Base-by-base conservation (phyloP, 2,888 invertebrate species). In the Taphrorychus bicolor region DNA sequence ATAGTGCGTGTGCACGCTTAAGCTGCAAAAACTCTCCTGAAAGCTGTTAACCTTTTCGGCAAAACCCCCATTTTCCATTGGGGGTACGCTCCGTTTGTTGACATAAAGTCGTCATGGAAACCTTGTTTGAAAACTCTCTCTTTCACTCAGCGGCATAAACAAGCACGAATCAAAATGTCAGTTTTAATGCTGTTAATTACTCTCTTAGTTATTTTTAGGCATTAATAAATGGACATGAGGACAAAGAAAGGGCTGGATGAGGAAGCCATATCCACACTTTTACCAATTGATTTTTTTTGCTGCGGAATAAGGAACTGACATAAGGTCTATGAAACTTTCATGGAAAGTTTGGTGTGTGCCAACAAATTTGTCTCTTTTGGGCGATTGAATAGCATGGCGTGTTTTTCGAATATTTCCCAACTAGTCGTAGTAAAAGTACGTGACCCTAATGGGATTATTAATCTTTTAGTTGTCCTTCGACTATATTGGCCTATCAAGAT, bases 41-140 rank as follows among this genome's bases (percentile, higher is more conserved):
- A 69, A 58, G 68, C 54, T 69, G 66, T 69, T 66, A 70, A 68
- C 70, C 70, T 66, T 65, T 69, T 52, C 59, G 53, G 61, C 54
- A 53, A 60, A 51, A 58, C 58, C 23, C 5, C 19, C 9, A 18
- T 2, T 57, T 58, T 32, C 54, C 51, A 69, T 62, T 62, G 69
- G 66, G 24, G n/a, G 23, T 24, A 52, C 5, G 7, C 7, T 11
- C 5, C 5, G 14, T 54, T 16, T 54, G 54, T 54, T 54, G 54
- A 54, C 32, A 32, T 32, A 16, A 17, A 16, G 54, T 9, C 17
- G 16, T 32, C 23, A 54, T 54, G 32, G 54, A 14, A 17, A 54
- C 54, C 14, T 45, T 45, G 45, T 11, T 14, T 45, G 2, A 17
- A n/a, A 17, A 14, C 45, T 45, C 45, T 45, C 5, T 17, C 45